Base-by-base conservation (phyloP, 2,888 invertebrate genomes). In the Phorcus lineatus region DNA sequence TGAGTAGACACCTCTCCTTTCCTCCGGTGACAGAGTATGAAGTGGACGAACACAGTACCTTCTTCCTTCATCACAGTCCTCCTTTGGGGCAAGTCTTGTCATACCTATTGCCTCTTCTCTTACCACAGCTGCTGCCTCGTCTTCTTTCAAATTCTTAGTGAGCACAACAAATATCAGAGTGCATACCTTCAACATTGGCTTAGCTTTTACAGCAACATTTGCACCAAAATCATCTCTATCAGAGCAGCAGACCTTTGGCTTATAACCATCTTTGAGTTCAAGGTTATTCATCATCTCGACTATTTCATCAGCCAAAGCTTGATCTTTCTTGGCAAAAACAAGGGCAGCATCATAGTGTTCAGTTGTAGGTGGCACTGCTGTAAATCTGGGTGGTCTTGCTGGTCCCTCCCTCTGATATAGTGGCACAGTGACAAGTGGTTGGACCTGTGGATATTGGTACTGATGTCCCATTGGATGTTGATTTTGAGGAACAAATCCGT, bases 301-400 rank as follows among this genome's bases (percentile, higher is more conserved):
- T 16, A 82, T 77, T 7, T 75, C 79, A 13, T 78, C 74, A 11
- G 84, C 80, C 11, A 79, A 70, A 7, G 79, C 74, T 17, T 17
- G 13, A 36, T 74, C 74, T 9, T 40, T 40, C 36, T 74, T 47
- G 19, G 36, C 74, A 22, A 79, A 75, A 3, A 24, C 40, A 62
- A 74, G 47, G 47, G 79, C 74, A 31, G 52, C 74, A 79, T 79
- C 79, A n/a, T 53, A 79, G 74, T 62, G 78, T 79, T 55, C 57
- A 74, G 11, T 19, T 36, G 53, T 11, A 57, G 55, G 36, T 40
- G 19, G 57, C 40, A 77, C 17, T 17, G 11, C 40, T 55, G 57
- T 36, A 16, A 57, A 57, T 31, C 11, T 13, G 40, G 55, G 13
- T 47, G 47, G 47, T 47, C 47, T 13, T 47, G 11, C 47, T 47